Evolutionary conservation across 2,113 vertebrate genomes (phyloP), one percentile per base, ranked within the genome.

Genomic region (Anguilla rostrata): DNA sequence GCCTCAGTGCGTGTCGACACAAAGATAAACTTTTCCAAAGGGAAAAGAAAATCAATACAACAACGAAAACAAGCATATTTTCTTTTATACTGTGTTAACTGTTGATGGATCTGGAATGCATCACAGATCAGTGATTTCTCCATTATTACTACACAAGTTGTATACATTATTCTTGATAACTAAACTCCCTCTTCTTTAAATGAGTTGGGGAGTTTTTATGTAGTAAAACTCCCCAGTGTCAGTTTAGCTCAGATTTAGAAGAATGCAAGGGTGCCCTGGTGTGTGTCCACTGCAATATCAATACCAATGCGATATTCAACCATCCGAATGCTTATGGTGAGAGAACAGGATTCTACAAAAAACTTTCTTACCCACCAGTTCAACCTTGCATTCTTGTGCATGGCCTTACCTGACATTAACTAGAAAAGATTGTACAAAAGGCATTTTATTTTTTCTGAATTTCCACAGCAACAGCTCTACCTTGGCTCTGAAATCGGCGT

Each of bases 391-490:
- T 75, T 29, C 26, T 75, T 75, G 71, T 75, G 6, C 6, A 66
- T 66, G 20, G 20, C 4, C 7, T 22, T 8, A 9, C 60, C 60
- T 26, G 22, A 26, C 26, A 53, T 53, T 14, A 9, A 26, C 60
- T 5, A 22, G 60, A 26, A 22, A 53, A 11, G 49, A 53, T 53
- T 11, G 12, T 53, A 53, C 49, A 14, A 53, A 53, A 53, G 7
- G 9, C 49, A 11, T 53, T 53, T 53, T 53, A 34, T n/a, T 34
- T 75, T 34, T 75, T 75, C 26, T 71, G 9, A 16, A 22, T 66
- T 49, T 88, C 29, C 86, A 5, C 93, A 99, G 98, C 98, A 99
- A 98, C 97, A 99, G 78, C 95, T 99, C 20, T 99, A 99, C 89
- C 90, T 99, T 56, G 98, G 98, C 60, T 99, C 98, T 0, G 90